Conservation (phyloP, 2,113 vertebrate species). For the Proterorhinus semilunaris region DNA sequence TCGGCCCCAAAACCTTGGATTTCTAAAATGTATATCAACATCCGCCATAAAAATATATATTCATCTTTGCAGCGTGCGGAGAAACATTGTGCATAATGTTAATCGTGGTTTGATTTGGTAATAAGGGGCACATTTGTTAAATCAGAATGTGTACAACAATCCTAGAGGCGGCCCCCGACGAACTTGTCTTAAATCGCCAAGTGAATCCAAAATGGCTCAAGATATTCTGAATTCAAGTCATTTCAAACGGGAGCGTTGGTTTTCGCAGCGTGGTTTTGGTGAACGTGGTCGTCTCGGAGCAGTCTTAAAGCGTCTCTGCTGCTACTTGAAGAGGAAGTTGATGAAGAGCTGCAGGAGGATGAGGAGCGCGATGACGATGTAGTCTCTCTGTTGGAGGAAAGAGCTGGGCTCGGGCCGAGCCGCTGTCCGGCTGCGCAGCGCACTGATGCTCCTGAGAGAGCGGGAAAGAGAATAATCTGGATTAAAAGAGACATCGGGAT, state of each 20-base stretch:
- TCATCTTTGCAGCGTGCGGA: too few relatives aligned
- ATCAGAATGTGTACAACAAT: too few relatives aligned
- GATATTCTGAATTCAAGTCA: background rate
- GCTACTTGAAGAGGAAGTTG: constrained; percentile 93
- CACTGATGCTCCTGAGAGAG: constrained; percentile 82
- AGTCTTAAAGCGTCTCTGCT: constrained; percentile 22
- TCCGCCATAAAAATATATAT: too few relatives aligned
- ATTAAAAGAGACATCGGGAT: background rate
- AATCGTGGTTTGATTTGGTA: too few relatives aligned
- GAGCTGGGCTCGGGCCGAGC: constrained; percentile 80
- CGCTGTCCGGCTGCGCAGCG: constrained; percentile 82
- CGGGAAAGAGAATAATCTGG: background rate
- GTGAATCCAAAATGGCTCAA: background rate
- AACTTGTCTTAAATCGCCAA: background rate
- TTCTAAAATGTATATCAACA: too few relatives aligned
- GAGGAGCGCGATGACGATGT: constrained; percentile 86
- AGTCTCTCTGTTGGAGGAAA: constrained; percentile 93
- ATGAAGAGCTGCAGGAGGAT: constrained; percentile 90
- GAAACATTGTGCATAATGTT: too few relatives aligned
- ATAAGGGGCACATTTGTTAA: too few relatives aligned
- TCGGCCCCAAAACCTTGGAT: too few relatives aligned
- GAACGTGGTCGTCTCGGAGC: background rate
- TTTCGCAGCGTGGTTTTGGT: constrained; percentile 10
- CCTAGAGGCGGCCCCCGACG: too few relatives aligned
- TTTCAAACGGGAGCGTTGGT: background rate